These are phyloP conservation scores for Colius striatus DNA, from an alignment of 2,113 vertebrate species.

Conservation along the genomic window DNA sequence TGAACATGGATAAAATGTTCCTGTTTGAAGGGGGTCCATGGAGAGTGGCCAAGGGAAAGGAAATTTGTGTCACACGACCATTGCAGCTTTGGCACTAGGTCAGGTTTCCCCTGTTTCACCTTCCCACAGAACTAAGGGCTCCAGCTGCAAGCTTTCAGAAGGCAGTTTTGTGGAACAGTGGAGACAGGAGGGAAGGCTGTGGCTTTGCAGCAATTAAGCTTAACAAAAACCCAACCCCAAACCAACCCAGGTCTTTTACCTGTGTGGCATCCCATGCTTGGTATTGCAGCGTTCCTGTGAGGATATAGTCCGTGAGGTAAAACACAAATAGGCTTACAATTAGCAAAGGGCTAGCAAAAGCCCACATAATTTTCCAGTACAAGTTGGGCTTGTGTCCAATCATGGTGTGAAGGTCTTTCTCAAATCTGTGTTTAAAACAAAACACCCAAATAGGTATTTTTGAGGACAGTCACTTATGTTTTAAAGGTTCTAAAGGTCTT, in stretches of 20 bases:
- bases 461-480: neutral
- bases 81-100: neutral
- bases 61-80: neutral
- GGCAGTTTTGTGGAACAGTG: neutral
- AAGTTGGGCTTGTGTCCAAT: constrained; percentile 81
- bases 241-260: constrained; percentile 63
- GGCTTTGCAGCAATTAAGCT: neutral
- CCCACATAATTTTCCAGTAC: constrained; percentile 92
- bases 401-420: constrained; percentile 89
- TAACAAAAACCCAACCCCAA: neutral
- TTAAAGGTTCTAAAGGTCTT: too few relatives aligned
- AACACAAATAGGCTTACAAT: constrained; percentile 87
- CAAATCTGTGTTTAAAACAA: constrained; percentile 80
- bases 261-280: constrained; percentile 89
- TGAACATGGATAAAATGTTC: neutral
- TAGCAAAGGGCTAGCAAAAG: constrained; percentile 82
- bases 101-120: neutral
- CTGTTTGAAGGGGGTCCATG: neutral
- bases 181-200: neutral
- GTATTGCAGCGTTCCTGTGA: constrained; percentile 85
- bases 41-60: neutral
- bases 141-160: neutral
- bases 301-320: constrained; percentile 88
- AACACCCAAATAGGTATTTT: neutral
- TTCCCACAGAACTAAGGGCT: neutral